Percentiles rank a stretch among this genome's conserved stretches.
Conservation (phyloP, 2,888 invertebrate genomes). For the Prosapia bicincta region DNA sequence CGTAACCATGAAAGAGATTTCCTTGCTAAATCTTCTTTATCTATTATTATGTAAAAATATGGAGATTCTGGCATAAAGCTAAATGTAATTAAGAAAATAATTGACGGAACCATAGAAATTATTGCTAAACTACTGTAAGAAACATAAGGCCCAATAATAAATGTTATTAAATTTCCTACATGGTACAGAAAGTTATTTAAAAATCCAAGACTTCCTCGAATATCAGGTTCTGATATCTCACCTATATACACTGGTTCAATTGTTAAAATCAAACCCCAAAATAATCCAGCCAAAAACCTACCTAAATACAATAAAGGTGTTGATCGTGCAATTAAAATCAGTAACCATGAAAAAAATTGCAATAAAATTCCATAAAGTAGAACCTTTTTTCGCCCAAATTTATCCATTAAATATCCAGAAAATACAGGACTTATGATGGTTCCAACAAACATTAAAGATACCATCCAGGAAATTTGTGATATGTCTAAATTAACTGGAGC, state of each 20-base stretch:
- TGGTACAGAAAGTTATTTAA: conserved; percentile 55
- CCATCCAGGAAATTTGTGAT: conserved; percentile 38
- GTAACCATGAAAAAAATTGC: conserved; percentile 35
- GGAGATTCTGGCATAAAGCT: conserved; percentile 67
- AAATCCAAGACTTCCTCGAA: conserved; percentile 59
- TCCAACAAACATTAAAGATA: conserved; percentile 37
- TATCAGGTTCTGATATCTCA: conserved; percentile 56
- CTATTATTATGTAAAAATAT: conserved; percentile 54
- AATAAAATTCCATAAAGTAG: conserved; percentile 32
- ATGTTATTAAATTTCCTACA: conserved; percentile 58
- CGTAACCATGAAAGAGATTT: conserved; percentile 57
- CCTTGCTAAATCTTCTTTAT: conserved; percentile 54
- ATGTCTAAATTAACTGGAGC: conserved; percentile 33
- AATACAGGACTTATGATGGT: conserved; percentile 37
- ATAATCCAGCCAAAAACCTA: conserved; percentile 35
- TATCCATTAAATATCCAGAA: conserved; percentile 36
- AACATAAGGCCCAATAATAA: conserved; percentile 57
- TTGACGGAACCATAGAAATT: conserved; percentile 55
- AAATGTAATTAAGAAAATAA: conserved; percentile 55
- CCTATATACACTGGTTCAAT: conserved; percentile 83
- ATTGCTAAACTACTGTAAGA: conserved; percentile 53
- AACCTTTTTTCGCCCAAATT: conserved; percentile 33
- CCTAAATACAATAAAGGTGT: conserved; percentile 34
- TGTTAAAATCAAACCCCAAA: conserved; percentile 61
- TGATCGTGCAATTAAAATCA: conserved; percentile 33